A percentile compares a stretch with the other conserved stretches of the same genome.
phyloP scores from a whole-genome alignment of 2,797 vertebrate species.

The Phrynocephalus forsythii region DNA sequence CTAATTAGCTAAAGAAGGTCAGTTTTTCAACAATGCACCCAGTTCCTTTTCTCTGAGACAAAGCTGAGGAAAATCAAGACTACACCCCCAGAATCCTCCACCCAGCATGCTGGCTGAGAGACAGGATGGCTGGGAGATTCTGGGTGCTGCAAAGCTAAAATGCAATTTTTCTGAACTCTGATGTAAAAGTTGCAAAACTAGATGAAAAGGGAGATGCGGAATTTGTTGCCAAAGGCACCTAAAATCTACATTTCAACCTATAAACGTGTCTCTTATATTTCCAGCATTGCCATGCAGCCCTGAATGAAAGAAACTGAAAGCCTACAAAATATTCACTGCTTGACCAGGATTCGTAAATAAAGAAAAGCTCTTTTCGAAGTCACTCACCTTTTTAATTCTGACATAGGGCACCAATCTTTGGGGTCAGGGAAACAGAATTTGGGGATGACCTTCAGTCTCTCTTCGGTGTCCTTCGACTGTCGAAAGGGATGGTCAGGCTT shows the following conservation, averaged over 20 bases:
- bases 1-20: neutral
- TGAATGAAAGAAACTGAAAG: neutral
- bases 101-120: too few species aligned
- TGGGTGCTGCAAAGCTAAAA: too few species aligned
- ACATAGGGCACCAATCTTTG: slow-evolving; percentile 91
- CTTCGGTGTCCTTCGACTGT: slow-evolving; percentile 91
- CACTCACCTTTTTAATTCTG: slow-evolving; percentile 87
- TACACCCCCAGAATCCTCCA: too few species aligned
- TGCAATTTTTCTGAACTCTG: too few species aligned
- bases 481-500: slow-evolving; percentile 92
- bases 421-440: slow-evolving; percentile 97
- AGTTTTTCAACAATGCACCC: neutral
- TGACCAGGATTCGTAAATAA: too few species aligned
- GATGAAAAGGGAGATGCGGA: neutral
- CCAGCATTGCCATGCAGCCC: slow-evolving; percentile 13
- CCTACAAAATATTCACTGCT: neutral
- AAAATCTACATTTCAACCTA: neutral
- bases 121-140: too few species aligned
- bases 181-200: neutral
- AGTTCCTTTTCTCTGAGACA: neutral
- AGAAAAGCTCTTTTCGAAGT: neutral
- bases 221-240: neutral
- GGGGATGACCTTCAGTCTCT: slow-evolving; percentile 94
- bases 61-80: too few species aligned
- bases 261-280: neutral